Base-by-base conservation (phyloP, 2,888 invertebrate genomes). In the Phymatocera aterrima region DNA sequence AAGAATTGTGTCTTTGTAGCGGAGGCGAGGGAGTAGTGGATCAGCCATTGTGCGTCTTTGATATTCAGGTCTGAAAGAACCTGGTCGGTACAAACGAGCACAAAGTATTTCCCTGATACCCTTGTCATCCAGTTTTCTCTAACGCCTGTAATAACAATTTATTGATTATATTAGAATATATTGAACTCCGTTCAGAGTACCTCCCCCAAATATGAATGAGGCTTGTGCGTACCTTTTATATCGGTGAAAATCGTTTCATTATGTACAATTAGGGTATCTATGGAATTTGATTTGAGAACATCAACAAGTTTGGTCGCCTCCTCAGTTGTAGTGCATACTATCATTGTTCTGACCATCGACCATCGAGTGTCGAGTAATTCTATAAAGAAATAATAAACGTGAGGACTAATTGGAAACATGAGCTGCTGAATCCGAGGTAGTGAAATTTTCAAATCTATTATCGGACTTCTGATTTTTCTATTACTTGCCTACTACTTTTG, bases 11-110 rank as follows among this genome's bases (percentile, higher is more conserved):
- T 85, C 70, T 95, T 94, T 89, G 94, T 95, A 0, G 92, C 90
- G 34, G 90, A 85, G 0, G 95, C 94, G 82, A 96, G 88, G 1
- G 95, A 94, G 89, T 93, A 96, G 87, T 96, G 96, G 18, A 97
- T 92, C 37, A 97, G 89, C 83, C 93, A 92, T 72, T 93, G 91
- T 0, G 95, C 95, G 87, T 95, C 92, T 0, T 93, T 93, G 5
- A 96, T 91, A 79, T 93, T 92, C 77, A 96, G 86, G 81, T 94
- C 93, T 0, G 91, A 91, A 74, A 96, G 91, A 83, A 94, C 92
- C 15, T 91, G 91, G 87, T 97, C 96, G n/a, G 94, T 94, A 84
- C 95, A 94, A 5, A 97, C 91, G 15, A 96, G 89, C 79, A 94
- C 89, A 34, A 93, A 91, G 54, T 92, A 92, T 10, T 87, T 81